phyloP scores from a whole-genome alignment of 2,113 vertebrate species.

The Chionodraco myersi region DNA sequence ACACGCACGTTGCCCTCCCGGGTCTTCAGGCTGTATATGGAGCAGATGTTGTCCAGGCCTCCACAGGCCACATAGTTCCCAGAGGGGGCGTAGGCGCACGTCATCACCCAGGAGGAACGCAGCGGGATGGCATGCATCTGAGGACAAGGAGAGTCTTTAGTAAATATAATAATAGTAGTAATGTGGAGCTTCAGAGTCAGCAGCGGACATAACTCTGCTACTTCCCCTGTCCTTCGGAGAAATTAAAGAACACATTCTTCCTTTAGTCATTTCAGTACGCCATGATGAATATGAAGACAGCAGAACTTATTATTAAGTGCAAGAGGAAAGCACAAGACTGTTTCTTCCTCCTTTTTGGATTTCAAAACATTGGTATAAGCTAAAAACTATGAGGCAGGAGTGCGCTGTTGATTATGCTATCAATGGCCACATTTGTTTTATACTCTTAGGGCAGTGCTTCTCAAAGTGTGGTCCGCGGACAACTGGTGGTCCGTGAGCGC shows the following conservation, averaged over 20 bases:
- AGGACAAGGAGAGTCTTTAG: constrained; percentile 1
- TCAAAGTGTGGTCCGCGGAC: too few relatives aligned
- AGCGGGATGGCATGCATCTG: constrained; percentile 92
- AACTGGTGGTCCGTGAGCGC: too few relatives aligned
- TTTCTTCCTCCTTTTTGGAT: background rate
- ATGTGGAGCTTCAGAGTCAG: background rate
- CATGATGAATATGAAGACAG: background rate
- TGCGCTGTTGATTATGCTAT: background rate
- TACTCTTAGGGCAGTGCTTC: too few relatives aligned
- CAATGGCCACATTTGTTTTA: background rate
- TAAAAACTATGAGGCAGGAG: background rate
- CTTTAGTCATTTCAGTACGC: background rate
- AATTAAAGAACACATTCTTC: background rate
- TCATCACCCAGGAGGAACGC: constrained; percentile 94
- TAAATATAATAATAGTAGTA: background rate
- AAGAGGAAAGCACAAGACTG: background rate
- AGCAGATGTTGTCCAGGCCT: constrained; percentile 93
- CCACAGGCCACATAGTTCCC: constrained; percentile 93
- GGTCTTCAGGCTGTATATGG: constrained; percentile 94
- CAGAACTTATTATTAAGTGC: background rate
- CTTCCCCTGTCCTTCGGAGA: background rate
- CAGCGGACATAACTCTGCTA: background rate
- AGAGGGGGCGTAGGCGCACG: constrained; percentile 91
- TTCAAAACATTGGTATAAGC: background rate
- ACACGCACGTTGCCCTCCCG: constrained; percentile 92